Base-by-base conservation (phyloP, 92 coral and sea anemone species). In the Pocillopora meandrina region DNA sequence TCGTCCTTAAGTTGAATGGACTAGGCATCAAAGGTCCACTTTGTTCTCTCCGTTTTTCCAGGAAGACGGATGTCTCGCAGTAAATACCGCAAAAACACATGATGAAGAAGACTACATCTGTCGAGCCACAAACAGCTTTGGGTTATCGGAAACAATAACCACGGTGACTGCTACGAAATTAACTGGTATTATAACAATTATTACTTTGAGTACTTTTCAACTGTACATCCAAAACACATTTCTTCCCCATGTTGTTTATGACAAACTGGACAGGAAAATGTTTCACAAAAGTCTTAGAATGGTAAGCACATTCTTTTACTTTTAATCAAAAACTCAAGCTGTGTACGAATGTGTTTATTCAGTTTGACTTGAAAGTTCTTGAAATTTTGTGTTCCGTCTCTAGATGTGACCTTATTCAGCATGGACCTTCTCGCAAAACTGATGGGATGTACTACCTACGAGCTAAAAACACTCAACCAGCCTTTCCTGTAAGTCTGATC, bases 1-100 rank as follows among this genome's bases (percentile, higher is more conserved):
- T 42, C 23, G 13, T 42, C 83, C 83, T 7, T 65, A 9, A 16
- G 10, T 81, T 18, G 36, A 57, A 67, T 81, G 85, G 85, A 56
- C 63, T 65, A 26, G 26, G 26, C 26, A 26, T 26, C 26, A 26
- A 26, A 26, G 26, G 26, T 26, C 26, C 26, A 26, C 26, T 26
- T 26, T 26, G 26, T 26, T 26, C 26, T 26, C 26, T 26, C 26
- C n/a, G 0, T 18, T 34, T 23, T 14, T 9, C 18, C 83, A 79
- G 47, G 52, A 67, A 65, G 67, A 79, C 2, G 74, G 83, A 26
- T 79, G 83, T 16, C 83, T 79, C 10, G 5, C 58, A 16, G 5
- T 79, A 3, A 65, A 14, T 18, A 49, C 19, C 0, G 42, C 9
- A 0, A 62, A 52, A n/a, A 1, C 12, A 0, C 20, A 26, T 17